Conservation (phyloP, 64 coral and sea anemone species). For the Trachythela sp. region DNA sequence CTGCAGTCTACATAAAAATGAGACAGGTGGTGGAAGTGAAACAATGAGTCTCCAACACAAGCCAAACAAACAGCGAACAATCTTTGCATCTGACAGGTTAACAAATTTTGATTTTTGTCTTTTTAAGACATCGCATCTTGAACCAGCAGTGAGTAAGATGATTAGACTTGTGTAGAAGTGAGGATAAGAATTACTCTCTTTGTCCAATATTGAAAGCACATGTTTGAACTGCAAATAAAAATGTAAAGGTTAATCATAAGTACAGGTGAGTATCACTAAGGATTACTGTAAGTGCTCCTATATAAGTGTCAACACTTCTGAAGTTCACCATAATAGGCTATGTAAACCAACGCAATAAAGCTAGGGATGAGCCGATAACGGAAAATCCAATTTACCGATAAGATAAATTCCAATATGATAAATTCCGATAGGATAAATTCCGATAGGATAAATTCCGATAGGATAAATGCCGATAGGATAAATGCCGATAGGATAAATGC, state of each 20-base stretch:
- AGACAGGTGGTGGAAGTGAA: background rate
- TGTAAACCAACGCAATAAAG: too few relatives aligned
- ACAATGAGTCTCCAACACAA: background rate
- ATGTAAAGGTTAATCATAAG: background rate
- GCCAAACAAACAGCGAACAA: background rate
- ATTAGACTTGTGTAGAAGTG: slow-evolving; percentile 67
- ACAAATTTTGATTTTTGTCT: slow-evolving; percentile 12
- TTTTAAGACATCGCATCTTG: slow-evolving; percentile 47
- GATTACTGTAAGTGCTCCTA: too few relatives aligned
- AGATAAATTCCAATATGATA: too few relatives aligned
- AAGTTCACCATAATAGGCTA: too few relatives aligned
- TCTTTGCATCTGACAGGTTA: background rate
- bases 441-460: too few relatives aligned
- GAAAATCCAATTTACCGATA: too few relatives aligned
- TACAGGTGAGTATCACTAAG: too few relatives aligned
- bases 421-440: too few relatives aligned
- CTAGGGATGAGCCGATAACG: too few relatives aligned
- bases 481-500: too few relatives aligned
- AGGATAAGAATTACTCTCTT: slow-evolving; percentile 42
- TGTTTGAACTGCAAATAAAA: background rate
- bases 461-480: too few relatives aligned
- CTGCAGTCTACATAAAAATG: background rate
- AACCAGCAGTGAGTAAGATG: slow-evolving; percentile 61
- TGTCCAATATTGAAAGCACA: background rate
- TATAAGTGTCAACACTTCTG: too few relatives aligned